Percentiles rank a stretch among this genome's conserved stretches.
Evolutionary conservation across 2,888 invertebrate species (phyloP).

Genomic region (Lasioglossum malachurum): DNA sequence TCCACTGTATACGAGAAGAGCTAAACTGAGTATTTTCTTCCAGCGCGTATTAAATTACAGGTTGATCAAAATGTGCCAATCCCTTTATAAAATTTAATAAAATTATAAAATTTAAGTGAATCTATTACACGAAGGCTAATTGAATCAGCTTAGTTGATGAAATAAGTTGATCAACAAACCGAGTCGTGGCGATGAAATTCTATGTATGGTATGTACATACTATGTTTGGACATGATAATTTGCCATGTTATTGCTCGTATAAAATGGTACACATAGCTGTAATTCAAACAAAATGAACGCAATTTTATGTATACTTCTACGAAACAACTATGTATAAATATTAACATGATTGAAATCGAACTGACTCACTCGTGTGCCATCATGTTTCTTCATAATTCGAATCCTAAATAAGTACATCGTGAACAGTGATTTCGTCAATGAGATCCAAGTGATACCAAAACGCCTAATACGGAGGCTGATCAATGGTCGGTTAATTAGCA

Average conservation of each 20-base stretch:
- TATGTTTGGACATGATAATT: no score
- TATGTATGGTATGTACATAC: no score
- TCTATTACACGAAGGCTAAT: background rate
- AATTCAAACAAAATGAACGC: background rate
- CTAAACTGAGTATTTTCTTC: background rate
- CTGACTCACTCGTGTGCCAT: no score
- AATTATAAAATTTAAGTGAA: background rate
- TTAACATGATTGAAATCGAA: background rate
- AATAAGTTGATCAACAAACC: background rate
- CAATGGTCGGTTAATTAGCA: slow-evolving; percentile 63
- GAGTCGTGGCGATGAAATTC: background rate
- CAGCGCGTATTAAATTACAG: background rate
- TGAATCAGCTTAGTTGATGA: background rate
- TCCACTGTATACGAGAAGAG: background rate
- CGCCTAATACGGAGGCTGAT: slow-evolving; percentile 66
- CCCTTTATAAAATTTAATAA: background rate
- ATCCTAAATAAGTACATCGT: slow-evolving; percentile 60
- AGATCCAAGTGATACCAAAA: slow-evolving; percentile 49
- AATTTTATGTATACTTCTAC: no score
- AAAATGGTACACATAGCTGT: no score
- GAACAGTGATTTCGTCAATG: slow-evolving; percentile 56
- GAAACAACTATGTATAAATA: no score
- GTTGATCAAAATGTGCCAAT: background rate
- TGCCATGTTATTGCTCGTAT: no score
- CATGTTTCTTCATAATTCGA: slow-evolving; percentile 34